Conservation (phyloP, 2,113 vertebrate genomes). For the Shinisaurus crocodilurus region DNA sequence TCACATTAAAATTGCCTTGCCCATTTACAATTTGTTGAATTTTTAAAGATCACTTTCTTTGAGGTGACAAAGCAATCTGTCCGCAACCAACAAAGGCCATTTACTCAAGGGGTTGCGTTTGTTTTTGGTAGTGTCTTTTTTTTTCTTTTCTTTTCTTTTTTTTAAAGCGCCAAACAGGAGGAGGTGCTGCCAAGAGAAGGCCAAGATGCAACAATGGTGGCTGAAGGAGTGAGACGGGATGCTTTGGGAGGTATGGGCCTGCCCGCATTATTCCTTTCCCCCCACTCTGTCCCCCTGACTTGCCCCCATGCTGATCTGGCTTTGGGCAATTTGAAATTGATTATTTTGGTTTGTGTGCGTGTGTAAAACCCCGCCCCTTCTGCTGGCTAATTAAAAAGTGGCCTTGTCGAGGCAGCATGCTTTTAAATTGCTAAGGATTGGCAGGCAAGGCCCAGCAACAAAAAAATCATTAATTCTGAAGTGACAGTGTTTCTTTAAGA, state of each 20-base stretch:
- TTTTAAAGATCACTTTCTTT: neutral
- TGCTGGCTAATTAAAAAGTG: conserved; percentile 16
- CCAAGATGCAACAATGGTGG: neutral
- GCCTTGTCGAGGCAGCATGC: conserved; percentile 24
- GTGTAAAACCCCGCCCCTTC: conserved; percentile 16
- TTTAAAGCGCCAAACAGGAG: neutral
- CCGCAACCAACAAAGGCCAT: neutral
- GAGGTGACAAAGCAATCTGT: neutral
- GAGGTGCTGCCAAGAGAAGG: neutral
- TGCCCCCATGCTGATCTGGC: neutral
- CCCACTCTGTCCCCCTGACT: neutral
- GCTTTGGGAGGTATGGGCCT: neutral
- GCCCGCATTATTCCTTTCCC: neutral
- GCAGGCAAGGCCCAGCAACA: conserved; percentile 1
- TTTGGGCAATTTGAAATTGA: conserved; percentile 32
- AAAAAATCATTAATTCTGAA: conserved; percentile 34
- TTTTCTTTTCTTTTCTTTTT: neutral
- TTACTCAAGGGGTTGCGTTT: neutral
- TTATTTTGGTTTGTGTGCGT: conserved; percentile 16
- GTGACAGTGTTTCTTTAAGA: conserved; percentile 48
- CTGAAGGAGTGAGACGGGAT: neutral
- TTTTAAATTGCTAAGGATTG: conserved; percentile 35
- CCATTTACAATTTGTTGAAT: conserved; percentile 13
- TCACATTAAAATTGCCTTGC: neutral
- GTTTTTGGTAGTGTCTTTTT: neutral